These are phyloP conservation scores for Rhizoglyphus robini DNA, from an alignment of 1,140 invertebrate genomes.

Conservation along the genomic window DNA sequence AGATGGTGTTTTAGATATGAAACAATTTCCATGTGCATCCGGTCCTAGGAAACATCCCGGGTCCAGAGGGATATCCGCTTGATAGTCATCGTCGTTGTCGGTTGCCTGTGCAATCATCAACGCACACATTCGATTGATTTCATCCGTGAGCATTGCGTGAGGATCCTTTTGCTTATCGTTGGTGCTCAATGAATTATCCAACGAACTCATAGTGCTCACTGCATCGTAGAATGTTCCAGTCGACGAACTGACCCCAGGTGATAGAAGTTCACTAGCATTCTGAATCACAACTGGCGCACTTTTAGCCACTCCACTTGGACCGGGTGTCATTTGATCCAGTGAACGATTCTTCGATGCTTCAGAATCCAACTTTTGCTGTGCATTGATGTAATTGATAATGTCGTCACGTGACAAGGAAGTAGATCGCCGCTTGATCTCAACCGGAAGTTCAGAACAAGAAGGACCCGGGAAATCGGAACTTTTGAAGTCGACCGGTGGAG, in stretches of 20 bases:
- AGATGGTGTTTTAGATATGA: slow-evolving; percentile 10
- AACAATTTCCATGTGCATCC: not conserved
- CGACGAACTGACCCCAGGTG: not conserved
- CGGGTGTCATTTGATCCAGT: not conserved
- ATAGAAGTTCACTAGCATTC: not conserved
- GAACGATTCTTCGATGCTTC: not conserved
- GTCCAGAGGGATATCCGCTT: too few species aligned
- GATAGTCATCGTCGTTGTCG: not conserved
- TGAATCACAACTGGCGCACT: not conserved
- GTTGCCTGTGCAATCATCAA: not conserved
- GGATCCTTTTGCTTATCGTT: not conserved
- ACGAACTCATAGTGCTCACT: not conserved
- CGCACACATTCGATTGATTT: not conserved
- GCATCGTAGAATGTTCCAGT: slow-evolving; percentile 13
- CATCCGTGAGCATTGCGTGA: not conserved
- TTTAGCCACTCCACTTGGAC: not conserved
- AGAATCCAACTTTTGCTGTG: not conserved
- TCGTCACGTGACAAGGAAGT: not conserved
- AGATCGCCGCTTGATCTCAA: not conserved
- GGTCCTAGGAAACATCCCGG: not conserved
- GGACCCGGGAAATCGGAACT: not conserved
- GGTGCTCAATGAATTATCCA: not conserved
- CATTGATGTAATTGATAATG: not conserved
- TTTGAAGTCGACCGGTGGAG: not conserved
- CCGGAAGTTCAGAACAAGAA: not conserved